Percentiles rank a stretch among this genome's conserved stretches.
Conservation (phyloP, 2,888 invertebrate species). For the Anthophora plumipes region DNA sequence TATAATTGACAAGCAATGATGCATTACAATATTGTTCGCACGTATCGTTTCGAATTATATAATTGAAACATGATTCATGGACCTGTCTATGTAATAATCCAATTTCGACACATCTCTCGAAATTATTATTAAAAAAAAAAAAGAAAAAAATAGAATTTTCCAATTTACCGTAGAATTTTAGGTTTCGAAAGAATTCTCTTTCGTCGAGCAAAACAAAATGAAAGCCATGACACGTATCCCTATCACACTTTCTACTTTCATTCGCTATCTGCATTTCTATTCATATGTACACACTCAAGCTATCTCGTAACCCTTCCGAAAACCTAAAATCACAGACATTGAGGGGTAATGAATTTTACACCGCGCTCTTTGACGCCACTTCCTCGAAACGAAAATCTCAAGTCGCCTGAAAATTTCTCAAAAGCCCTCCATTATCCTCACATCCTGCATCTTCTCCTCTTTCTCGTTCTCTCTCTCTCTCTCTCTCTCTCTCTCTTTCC, state of each 20-base stretch:
- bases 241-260: too few species aligned
- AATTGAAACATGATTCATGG: not conserved
- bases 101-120: too few species aligned
- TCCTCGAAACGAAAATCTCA: not conserved
- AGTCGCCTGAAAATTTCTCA: not conserved
- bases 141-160: too few species aligned
- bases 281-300: too few species aligned
- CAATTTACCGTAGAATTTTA: too few species aligned
- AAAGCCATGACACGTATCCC: too few species aligned
- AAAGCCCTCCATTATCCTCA: not conserved
- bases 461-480: too few species aligned
- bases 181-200: too few species aligned
- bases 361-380: not conserved
- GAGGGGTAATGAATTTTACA: not conserved
- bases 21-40: not conserved
- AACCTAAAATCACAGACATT: not conserved
- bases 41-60: not conserved
- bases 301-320: not conserved
- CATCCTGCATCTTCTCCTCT: not conserved
- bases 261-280: too few species aligned
- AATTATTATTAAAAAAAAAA: too few species aligned
- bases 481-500: not conserved
- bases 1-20: constrained; percentile 5
- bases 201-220: not conserved
- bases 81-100: not conserved